Conservation (phyloP, 2,888 invertebrate species). For the Aethes cnicana region DNA sequence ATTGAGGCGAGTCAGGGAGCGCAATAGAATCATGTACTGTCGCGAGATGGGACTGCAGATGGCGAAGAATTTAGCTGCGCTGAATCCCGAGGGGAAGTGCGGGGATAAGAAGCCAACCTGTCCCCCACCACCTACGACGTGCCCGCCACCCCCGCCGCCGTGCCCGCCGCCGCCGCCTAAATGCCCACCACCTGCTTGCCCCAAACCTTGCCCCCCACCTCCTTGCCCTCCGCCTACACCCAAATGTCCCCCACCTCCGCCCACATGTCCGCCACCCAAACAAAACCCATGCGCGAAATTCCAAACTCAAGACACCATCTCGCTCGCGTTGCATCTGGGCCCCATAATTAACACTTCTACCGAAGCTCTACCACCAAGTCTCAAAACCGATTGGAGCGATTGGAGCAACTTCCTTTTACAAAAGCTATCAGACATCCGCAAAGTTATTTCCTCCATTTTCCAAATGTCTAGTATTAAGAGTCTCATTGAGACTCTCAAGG, state of each 20-base stretch:
- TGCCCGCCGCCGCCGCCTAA: constrained; percentile 33
- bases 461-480: too few species aligned
- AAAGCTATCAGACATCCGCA: constrained; percentile 1
- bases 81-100: neutral
- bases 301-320: constrained; percentile 9
- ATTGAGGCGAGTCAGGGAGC: constrained; percentile 49
- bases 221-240: constrained; percentile 30
- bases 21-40: constrained; percentile 43
- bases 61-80: neutral
- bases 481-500: too few species aligned
- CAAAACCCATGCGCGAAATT: constrained; percentile 13
- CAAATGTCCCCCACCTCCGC: constrained; percentile 11
- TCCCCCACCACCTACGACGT: constrained; percentile 24
- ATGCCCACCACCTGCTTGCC: constrained; percentile 29
- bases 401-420: neutral
- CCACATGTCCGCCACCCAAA: constrained; percentile 5
- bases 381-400: neutral
- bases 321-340: constrained; percentile 10
- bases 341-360: neutral
- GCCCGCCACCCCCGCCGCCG: constrained; percentile 32
- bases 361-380: neutral
- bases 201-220: constrained; percentile 31
- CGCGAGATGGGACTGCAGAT: constrained; percentile 30
- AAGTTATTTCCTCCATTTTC: constrained; percentile 9
- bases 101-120: constrained; percentile 17